Evolutionary conservation across 2,113 vertebrate genomes (phyloP), one percentile per base, ranked within the genome.

Genomic region (Lutjanus erythropterus): DNA sequence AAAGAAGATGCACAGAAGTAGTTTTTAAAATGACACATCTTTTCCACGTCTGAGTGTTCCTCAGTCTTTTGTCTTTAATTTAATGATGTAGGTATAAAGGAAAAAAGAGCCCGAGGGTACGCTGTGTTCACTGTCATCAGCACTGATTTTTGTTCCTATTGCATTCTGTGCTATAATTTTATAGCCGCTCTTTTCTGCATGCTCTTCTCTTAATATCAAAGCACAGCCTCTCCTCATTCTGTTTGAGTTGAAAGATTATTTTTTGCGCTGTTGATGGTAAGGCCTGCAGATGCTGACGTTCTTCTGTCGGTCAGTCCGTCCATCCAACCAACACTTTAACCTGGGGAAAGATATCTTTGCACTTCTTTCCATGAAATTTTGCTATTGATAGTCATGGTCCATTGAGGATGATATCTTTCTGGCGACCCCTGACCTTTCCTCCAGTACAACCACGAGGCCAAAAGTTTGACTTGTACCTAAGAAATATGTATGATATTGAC

Each of bases 351-450:
- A 46, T 72, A 52, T 50, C 31, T 50, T 9, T 33, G n/a, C 18
- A 16, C 19, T 35, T 5, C 47, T 61, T 71, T 50, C n/a, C 15
- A 41, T 49, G 10, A 70, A 70, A 62, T 64, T n/a, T 47, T 71
- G 5, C 7, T 72, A 7, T 65, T 39, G 21, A 62, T 64, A 35
- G n/a, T 75, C 39, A 27, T 44, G 41, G 14, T 35, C 80, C 21
- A 41, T 16, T 53, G 69, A 60, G 67, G 44, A 62, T 39, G 2
- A 46, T 35, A 64, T 72, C 16, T 47, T 66, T 69, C 52, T 56
- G 25, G 16, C 12, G 71, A 85, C 68, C 87, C n/a, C 37, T 90
- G 78, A 85, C 86, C 71, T 84, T 70, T 65, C n/a, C 46, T 58
- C 15, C 19, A 56, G 8, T 37, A 9, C 55, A 71, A n/a, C 25